phyloP scores from a whole-genome alignment of 2,113 vertebrate species.

The Sprattus sprattus region DNA sequence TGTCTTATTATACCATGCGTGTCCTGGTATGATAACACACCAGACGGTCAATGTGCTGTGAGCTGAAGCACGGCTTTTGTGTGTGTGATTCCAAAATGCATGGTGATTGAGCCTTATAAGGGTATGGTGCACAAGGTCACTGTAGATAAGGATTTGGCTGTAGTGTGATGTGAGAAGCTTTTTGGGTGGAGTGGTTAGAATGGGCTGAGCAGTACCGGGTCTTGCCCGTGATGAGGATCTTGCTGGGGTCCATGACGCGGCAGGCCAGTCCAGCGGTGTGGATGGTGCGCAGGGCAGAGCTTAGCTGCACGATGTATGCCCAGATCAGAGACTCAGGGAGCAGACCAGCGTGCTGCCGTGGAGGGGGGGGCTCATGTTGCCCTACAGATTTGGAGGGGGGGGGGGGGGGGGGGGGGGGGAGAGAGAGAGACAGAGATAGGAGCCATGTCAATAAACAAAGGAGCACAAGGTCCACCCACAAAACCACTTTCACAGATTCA shows the following conservation, averaged over 20 bases:
- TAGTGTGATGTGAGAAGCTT: too few relatives aligned
- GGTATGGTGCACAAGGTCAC: too few relatives aligned
- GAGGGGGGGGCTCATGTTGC: conserved; percentile 91
- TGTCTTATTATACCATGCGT: neutral
- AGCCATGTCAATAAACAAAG: neutral
- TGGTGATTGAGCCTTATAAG: too few relatives aligned
- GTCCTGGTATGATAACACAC: neutral
- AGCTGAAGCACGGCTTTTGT: too few relatives aligned
- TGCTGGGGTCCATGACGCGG: conserved; percentile 97
- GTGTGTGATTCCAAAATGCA: too few relatives aligned
- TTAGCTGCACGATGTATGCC: conserved; percentile 98
- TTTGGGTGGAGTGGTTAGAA: neutral
- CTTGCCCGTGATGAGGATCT: conserved; percentile 97
- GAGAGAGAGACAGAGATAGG: too few relatives aligned
- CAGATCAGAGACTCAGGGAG: conserved; percentile 97
- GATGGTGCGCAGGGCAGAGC: conserved; percentile 92
- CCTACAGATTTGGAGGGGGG: too few relatives aligned
- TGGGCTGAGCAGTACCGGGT: conserved; percentile 77
- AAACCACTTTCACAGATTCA: too few relatives aligned
- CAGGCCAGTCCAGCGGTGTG: conserved; percentile 96
- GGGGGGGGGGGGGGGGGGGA: conserved; percentile 13
- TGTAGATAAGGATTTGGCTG: too few relatives aligned
- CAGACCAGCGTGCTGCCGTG: conserved; percentile 93
- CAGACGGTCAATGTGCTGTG: neutral
- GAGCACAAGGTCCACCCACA: too few relatives aligned